phyloP scores from a whole-genome alignment of 2,797 vertebrate species.

The Neopelma chrysocephalum region DNA sequence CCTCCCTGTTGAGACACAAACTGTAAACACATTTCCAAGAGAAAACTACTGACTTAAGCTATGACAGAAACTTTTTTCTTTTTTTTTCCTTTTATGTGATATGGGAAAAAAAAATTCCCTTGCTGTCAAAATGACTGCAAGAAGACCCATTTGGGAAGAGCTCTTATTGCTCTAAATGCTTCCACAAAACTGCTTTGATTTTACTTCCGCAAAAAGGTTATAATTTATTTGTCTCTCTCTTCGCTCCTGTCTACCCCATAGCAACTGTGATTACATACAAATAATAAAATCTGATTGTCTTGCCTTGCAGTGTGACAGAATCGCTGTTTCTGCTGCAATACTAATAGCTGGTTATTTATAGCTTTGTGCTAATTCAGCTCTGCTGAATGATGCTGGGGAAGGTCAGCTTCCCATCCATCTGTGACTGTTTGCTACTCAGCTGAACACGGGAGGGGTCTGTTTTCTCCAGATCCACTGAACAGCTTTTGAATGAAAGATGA shows the following conservation, averaged over 20 bases:
- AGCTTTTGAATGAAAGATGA: background rate
- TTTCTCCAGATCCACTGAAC: background rate
- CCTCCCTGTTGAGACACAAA: constrained; percentile 63
- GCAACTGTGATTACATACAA: constrained; percentile 36
- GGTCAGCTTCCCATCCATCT: constrained; percentile 48
- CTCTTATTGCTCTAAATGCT: constrained; percentile 20
- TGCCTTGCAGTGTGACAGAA: constrained; percentile 6
- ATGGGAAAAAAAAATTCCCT: background rate
- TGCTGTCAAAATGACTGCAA: constrained; percentile 17
- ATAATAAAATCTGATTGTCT: constrained; percentile 32
- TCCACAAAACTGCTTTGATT: constrained; percentile 28
- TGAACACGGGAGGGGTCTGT: background rate
- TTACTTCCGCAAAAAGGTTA: constrained; percentile 47
- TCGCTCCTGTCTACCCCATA: background rate
- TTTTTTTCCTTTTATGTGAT: constrained; percentile 16
- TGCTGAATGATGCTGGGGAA: constrained; percentile 17
- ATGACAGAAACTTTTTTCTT: constrained; percentile 38
- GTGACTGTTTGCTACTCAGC: background rate
- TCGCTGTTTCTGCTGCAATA: background rate
- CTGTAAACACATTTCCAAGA: constrained; percentile 67
- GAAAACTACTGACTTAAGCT: constrained; percentile 51
- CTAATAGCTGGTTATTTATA: constrained; percentile 42
- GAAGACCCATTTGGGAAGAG: constrained; percentile 11
- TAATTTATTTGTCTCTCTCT: constrained; percentile 57
- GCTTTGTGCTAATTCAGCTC: constrained; percentile 34